Evolutionary conservation across 2,113 vertebrate species (phyloP).

Genomic region (Onychorhynchus coronatus): DNA sequence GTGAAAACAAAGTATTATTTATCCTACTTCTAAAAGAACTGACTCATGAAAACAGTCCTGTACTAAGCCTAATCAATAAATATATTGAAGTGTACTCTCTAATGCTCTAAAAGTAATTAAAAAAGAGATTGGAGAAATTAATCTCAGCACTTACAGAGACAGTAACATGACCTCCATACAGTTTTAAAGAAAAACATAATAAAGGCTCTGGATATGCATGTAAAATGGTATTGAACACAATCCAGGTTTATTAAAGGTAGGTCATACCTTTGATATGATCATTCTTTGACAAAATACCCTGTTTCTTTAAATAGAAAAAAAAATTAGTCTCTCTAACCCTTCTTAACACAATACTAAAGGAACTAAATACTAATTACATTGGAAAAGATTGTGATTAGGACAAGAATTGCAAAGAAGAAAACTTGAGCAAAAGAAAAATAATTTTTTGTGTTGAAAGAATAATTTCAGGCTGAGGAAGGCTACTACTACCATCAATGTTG

Average conservation of each 20-base stretch:
- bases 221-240: neutral
- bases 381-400: neutral
- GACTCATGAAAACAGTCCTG: neutral
- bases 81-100: neutral
- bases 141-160: neutral
- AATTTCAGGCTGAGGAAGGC: neutral
- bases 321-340: neutral
- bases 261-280: neutral
- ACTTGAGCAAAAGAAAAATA: neutral
- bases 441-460: neutral
- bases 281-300: fast-evolving
- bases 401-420: neutral
- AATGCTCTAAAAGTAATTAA: neutral
- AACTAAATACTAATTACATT: neutral
- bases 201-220: neutral
- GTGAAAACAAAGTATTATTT: neutral
- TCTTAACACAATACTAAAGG: neutral
- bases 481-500: neutral
- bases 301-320: neutral
- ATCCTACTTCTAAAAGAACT: neutral
- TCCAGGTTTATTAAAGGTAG: neutral
- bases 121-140: neutral
- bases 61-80: neutral
- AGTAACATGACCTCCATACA: neutral
- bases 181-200: neutral